Conservation (phyloP, 2,113 vertebrate species). For the Drymodes brunneopygia region DNA sequence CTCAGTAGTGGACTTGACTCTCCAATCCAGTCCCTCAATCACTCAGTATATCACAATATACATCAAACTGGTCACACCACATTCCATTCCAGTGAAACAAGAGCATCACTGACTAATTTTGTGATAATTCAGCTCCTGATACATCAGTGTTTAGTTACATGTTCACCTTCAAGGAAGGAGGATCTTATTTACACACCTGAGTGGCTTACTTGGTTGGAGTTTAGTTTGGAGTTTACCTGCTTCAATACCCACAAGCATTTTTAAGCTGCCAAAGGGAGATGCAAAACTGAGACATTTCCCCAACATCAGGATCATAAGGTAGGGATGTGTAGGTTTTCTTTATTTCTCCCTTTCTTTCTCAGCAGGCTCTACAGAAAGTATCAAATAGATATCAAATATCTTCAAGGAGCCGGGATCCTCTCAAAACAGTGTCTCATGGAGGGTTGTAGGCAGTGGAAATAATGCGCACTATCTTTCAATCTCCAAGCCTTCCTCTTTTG, state of each 20-base stretch:
- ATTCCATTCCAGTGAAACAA: not conserved
- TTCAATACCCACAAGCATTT: not conserved
- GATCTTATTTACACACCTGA: not conserved
- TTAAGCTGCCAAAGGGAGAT: not conserved
- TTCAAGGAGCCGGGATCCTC: not conserved
- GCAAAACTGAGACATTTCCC: rapidly evolving
- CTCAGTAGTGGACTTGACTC: not conserved
- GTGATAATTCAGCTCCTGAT: not conserved
- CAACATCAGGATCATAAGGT: not conserved
- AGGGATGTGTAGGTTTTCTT: not conserved
- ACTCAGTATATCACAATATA: not conserved
- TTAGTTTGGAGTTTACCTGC: not conserved
- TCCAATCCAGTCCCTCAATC: not conserved
- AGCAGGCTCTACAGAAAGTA: not conserved
- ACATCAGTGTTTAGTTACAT: not conserved
- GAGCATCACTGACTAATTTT: not conserved
- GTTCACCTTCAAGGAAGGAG: not conserved
- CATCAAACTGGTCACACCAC: not conserved
- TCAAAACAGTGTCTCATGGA: not conserved
- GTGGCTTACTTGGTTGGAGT: not conserved
- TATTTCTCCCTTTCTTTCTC: not conserved
- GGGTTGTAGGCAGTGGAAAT: not conserved
- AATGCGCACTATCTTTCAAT: not conserved
- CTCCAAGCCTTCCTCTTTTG: not conserved
- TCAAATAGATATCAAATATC: not conserved